Evolutionary conservation across 2,888 invertebrate genomes (phyloP).

Genomic region (Hedya salicella): DNA sequence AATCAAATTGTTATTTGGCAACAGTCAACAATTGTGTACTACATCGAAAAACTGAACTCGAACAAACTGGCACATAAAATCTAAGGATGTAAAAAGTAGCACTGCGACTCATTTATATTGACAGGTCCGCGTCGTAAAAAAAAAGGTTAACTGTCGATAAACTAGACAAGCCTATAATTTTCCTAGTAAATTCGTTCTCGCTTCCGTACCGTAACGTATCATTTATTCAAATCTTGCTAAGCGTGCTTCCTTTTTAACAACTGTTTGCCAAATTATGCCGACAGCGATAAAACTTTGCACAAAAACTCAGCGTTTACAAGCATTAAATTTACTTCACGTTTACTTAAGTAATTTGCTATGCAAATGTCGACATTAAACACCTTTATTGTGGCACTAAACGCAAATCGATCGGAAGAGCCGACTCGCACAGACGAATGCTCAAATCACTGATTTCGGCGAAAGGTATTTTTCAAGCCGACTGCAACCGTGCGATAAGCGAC

Average conservation of each 20-base stretch:
- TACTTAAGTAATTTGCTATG: constrained; percentile 66
- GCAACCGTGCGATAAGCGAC: constrained; percentile 79
- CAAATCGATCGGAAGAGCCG: constrained; percentile 77
- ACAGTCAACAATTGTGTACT: no score
- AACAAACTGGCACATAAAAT: no score
- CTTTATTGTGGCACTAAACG: constrained; percentile 77
- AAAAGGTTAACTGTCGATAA: not conserved
- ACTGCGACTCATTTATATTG: not conserved
- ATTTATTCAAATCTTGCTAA: constrained; percentile 13
- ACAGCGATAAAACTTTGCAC: constrained; percentile 35
- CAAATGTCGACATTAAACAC: constrained; percentile 75
- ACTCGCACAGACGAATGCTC: constrained; percentile 59
- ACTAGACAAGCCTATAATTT: not conserved
- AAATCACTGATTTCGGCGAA: constrained; percentile 65
- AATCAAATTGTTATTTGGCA: no score
- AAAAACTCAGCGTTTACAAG: constrained; percentile 46
- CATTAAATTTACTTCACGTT: constrained; percentile 59
- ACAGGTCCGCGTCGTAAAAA: not conserved
- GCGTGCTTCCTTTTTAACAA: constrained; percentile 30
- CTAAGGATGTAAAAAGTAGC: no score
- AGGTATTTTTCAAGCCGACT: constrained; percentile 82
- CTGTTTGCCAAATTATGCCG: constrained; percentile 32
- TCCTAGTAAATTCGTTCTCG: not conserved
- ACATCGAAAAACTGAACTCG: no score
- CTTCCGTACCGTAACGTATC: not conserved